Base-by-base conservation (phyloP, 2,888 invertebrate genomes). In the Pyrocoelia pectoralis region DNA sequence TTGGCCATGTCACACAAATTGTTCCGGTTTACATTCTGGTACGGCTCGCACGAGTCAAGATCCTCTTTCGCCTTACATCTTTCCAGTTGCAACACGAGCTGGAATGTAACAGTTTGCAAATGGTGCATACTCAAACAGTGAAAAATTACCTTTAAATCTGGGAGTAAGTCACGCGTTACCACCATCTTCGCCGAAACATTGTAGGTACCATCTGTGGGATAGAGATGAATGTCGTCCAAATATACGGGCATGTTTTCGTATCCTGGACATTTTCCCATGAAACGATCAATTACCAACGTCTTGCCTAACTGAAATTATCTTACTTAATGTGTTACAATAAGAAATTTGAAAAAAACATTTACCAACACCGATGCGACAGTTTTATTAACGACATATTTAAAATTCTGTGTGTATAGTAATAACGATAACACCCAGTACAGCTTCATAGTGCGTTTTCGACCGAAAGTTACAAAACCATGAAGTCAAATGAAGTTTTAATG, bases 211-310 rank as follows among this genome's bases (percentile, higher is more conserved):
- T 72, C 70, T 1, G 65, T 50, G 49, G 65, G 68, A 2, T 15
- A 41, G 17, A 72, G 29, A n/a, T 62, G 68, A n/a, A 72, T 58
- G 49, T 73, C 62, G n/a, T 58, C 50, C 5, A 68, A 61, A 13
- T 59, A 61, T 6, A 70, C 18, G 1, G 68, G 56, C 9, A 70
- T 61, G 50, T 72, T 68, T 40, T 61, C 59, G 53, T 67, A 53
- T 38, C 68, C 68, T 43, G 65, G 65, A 60, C 73, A 73, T 17
- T 41, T 59, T 29, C 73, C 73, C 56, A 63, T 61, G 40, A 73
- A 69, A 8, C 68, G 67, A 28, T 73, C 68, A 13, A 74, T 54
- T 59, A 70, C 68, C 15, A 74, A 38, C 1, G 71, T 69, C 61
- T 72, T 74, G 40, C 67, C 57, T 3, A 43, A 43, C 41, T 43